Base-by-base conservation (phyloP, 2,113 vertebrate genomes). In the Pelecanus crispus region DNA sequence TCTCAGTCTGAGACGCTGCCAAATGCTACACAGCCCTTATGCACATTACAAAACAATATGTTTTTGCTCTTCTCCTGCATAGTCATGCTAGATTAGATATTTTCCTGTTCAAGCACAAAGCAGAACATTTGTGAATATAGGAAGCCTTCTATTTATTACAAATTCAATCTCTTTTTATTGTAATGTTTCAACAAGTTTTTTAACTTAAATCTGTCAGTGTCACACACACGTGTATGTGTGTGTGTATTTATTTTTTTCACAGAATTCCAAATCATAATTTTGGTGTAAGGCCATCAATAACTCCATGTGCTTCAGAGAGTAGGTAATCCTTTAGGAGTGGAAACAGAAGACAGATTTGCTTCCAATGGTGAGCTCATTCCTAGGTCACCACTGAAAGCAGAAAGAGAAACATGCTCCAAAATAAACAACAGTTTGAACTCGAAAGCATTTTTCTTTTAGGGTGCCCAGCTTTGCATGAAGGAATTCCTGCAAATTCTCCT, bases 301-400 rank as follows among this genome's bases (percentile, higher is more conserved):
- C 93, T 50, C 93, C 90, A 83, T 96, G 95, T 59, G 89, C 88
- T 98, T 97, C 94, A 95, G 94, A 94, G 95, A 96, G 95, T 96
- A 98, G 98, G 97, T 98, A 98, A 98, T 98, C 97, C 97, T 97
- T 98, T 97, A 98, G 97, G 97, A 97, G 98, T 98, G 97, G 97
- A 98, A 98, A 97, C 97, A 98, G 98, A 98, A 98, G 98, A 98
- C 94, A 95, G 96, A 97, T 97, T 97, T 94, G 94, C 93, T 98
- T 98, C 98, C 98, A 98, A 98, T 96, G 91, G 96, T 98, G 98
- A 98, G 97, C 98, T 98, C 98, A 98, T 98, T 98, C 92, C 90
- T 98, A 97, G 97, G 97, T 98, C 98, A 98, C 96, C 94, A 97
- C 12, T 97, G 96, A 98, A 97, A 98, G 93, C 97, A 92, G 85